Percentiles rank a stretch among this genome's conserved stretches.
phyloP scores from a whole-genome alignment of 2,888 invertebrate species.

The Temnothorax unifasciatus region DNA sequence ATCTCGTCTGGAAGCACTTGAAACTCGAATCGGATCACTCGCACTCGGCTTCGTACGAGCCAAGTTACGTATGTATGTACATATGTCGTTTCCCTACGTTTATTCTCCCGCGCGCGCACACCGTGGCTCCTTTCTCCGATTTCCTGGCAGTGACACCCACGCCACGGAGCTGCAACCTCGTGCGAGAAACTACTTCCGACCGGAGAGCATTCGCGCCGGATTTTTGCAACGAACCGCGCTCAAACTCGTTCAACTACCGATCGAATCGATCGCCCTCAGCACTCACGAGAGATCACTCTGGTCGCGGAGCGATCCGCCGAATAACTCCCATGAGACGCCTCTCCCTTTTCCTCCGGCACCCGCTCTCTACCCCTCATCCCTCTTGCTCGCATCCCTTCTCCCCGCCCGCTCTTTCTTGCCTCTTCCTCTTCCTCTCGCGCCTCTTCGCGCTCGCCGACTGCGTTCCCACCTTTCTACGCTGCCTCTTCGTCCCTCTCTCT shows the following conservation, averaged over 20 bases:
- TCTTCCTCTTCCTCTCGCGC: constrained; percentile 36
- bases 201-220: constrained; percentile 64
- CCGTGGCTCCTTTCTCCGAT: constrained; percentile 15
- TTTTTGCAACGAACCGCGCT: constrained; percentile 39
- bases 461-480: constrained; percentile 53
- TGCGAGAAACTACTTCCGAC: constrained; percentile 52
- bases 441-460: constrained; percentile 47
- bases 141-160: neutral
- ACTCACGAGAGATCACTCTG: constrained; percentile 76
- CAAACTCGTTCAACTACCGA: constrained; percentile 63
- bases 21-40: constrained; percentile 37
- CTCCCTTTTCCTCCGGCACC: constrained; percentile 69
- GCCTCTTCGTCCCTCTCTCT: constrained; percentile 22
- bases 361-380: constrained; percentile 31
- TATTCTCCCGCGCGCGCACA: constrained; percentile 29
- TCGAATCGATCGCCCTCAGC: constrained; percentile 73
- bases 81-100: neutral
- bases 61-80: constrained; percentile 1
- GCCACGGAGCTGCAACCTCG: constrained; percentile 19
- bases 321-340: constrained; percentile 76
- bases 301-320: constrained; percentile 76
- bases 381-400: constrained; percentile 23
- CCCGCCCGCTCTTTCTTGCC: constrained; percentile 59
- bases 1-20: constrained; percentile 39
- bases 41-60: neutral